Evolutionary conservation across 2,888 invertebrate genomes (phyloP).

Genomic region (Pseudoips prasinana): DNA sequence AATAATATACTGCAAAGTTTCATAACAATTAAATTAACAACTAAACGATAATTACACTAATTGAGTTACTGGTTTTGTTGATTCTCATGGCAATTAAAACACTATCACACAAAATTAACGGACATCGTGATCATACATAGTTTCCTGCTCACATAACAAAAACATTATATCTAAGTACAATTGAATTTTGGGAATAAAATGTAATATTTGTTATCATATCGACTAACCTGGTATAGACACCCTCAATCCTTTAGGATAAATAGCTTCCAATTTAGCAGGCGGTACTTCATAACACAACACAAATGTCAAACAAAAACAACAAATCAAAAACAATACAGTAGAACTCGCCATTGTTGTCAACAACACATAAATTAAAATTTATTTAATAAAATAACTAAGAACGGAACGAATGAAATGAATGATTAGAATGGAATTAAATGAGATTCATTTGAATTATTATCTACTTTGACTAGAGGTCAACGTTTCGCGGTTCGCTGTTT

Average conservation of each 20-base stretch:
- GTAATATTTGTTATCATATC: no score
- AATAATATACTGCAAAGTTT: no score
- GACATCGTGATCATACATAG: no score
- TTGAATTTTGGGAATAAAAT: no score
- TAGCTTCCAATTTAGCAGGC: conserved; percentile 78
- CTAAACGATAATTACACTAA: no score
- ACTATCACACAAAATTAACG: no score
- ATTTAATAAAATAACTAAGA: background rate
- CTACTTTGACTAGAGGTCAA: conserved; percentile 24
- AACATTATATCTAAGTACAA: no score
- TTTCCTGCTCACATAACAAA: no score
- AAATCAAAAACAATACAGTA: conserved; percentile 13
- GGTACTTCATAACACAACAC: conserved; percentile 63
- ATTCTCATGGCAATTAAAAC: no score
- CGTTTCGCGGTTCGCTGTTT: background rate
- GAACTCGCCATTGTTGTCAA: conserved; percentile 15
- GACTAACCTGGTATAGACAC: conserved; percentile 82
- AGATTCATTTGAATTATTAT: background rate
- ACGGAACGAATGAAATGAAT: no score
- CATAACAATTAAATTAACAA: no score
- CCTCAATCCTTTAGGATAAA: conserved; percentile 81
- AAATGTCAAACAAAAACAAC: conserved; percentile 15
- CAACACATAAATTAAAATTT: conserved; percentile 6
- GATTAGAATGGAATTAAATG: conserved; percentile 7
- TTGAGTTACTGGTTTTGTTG: no score